These are phyloP conservation scores for Sycobia sp. DNA, from an alignment of 1,140 invertebrate genomes.

Conservation along the genomic window DNA sequence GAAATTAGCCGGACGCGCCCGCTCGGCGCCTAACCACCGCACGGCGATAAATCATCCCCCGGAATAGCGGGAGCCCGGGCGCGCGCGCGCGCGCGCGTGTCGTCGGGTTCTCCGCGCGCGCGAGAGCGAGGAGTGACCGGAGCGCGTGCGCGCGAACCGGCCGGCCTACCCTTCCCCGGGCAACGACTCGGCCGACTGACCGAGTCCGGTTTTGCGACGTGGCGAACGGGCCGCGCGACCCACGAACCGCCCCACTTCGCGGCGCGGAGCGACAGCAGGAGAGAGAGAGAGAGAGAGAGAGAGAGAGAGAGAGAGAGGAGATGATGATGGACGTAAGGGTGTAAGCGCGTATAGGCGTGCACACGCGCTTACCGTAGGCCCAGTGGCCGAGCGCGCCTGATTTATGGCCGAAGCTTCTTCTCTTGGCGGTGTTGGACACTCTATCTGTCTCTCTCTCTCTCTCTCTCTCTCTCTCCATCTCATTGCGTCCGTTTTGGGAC, in stretches of 20 bases:
- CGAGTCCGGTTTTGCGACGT: conserved; percentile 43
- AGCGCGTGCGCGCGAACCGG: too few species aligned
- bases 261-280: background rate
- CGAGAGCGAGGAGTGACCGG: conserved; percentile 54
- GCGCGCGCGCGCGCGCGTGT: too few species aligned
- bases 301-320: background rate
- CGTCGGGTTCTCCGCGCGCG: conserved; percentile 50
- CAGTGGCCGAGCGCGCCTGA: background rate
- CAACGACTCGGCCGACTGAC: conserved; percentile 17
- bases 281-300: background rate
- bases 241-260: background rate
- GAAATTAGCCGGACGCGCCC: background rate
- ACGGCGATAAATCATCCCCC: conserved; percentile 49
- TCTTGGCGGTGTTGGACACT: background rate
- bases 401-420: background rate
- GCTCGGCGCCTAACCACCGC: conserved; percentile 12
- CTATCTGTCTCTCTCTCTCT: too few species aligned
- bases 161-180: too few species aligned
- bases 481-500: conserved; percentile 55
- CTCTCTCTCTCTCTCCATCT: too few species aligned
- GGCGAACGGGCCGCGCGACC: conserved; percentile 37
- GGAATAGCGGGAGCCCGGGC: conserved; percentile 1
- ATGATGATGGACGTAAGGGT: too few species aligned
- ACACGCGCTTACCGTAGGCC: too few species aligned
- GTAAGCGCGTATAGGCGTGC: too few species aligned